Conservation (phyloP, 2,888 invertebrate genomes). For the Kryphioiulus occultus region DNA sequence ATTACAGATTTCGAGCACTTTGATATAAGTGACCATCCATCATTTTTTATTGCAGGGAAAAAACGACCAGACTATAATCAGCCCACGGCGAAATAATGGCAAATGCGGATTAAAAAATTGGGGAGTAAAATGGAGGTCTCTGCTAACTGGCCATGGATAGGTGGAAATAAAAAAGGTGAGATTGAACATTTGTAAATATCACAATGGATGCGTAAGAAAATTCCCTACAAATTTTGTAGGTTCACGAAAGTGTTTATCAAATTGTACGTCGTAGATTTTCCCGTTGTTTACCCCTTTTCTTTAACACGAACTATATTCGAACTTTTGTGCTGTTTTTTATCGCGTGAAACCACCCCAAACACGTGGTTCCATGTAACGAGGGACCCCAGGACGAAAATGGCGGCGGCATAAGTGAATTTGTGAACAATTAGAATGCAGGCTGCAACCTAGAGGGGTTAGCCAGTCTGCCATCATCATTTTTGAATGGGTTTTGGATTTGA, state of each 20-base stretch:
- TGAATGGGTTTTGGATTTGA: conserved; percentile 35
- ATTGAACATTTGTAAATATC: too few species aligned
- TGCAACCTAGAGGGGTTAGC: conserved; percentile 10
- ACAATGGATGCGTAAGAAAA: background rate
- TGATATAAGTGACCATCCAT: conserved; percentile 19
- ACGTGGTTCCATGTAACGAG: background rate
- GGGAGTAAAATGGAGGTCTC: background rate
- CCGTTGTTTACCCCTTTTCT: background rate
- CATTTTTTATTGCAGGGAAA: background rate
- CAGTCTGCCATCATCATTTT: conserved; percentile 16
- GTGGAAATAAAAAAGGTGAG: too few species aligned
- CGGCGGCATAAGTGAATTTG: conserved; percentile 31
- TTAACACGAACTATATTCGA: background rate
- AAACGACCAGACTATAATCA: conserved; percentile 17
- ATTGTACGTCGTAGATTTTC: background rate
- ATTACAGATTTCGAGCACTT: conserved; percentile 26
- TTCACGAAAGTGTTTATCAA: too few species aligned
- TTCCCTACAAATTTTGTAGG: background rate
- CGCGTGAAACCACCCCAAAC: background rate
- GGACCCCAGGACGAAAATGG: conserved; percentile 22
- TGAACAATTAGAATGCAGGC: conserved; percentile 20
- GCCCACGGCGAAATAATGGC: background rate
- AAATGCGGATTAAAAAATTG: conserved; percentile 22
- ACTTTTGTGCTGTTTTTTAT: background rate
- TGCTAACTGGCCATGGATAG: background rate